Evolutionary conservation across 2,797 vertebrate genomes (phyloP), one percentile per base, ranked within the genome.

Genomic region (Brotula barbata): DNA sequence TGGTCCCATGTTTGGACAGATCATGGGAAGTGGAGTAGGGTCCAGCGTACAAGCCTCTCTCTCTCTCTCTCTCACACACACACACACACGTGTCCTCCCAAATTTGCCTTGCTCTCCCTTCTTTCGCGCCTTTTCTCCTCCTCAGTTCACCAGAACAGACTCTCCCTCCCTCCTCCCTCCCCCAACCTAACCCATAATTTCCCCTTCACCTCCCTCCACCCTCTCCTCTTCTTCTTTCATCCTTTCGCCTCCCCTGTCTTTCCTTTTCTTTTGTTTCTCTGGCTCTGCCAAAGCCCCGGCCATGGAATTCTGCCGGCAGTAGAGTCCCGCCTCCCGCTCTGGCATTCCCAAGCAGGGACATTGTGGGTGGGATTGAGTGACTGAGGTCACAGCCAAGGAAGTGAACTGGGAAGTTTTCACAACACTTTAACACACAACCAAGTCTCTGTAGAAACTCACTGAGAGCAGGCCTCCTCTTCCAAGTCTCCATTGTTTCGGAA

Each of bases 381-480:
- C 63, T 10, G 51, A 72, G 89, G 87, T 90, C 89, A 90, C 64
- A 81, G 65, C 76, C 80, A 70, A 89, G 89, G 88, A 91, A 91
- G 87, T 88, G 82, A 90, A 90, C 82, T 81, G 87, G 90, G 88
- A 92, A 89, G 90, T 90, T 88, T 90, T 89, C 74, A 73, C 75
- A 83, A 83, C 81, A 81, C 70, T 88, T 84, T 71, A 78, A 59
- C 68, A 67, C 75, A 70, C 47, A 48, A 71, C 60, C 25, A 15
- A 42, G 28, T 55, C 61, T 67, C 64, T 75, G 62, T 40, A 44
- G 50, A 48, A 40, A 39, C 42, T n/a, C n/a, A 57, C 66, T 81
- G 47, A 28, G 25, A 28, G 8, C 25, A 28, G 8, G 8, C 4
- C 8, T 4, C 25, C 25, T 28, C 8, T 28, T 28, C 4, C 25